Evolutionary conservation across 2,113 vertebrate genomes (phyloP), one percentile per base, ranked within the genome.

Genomic region (Heterotis niloticus): DNA sequence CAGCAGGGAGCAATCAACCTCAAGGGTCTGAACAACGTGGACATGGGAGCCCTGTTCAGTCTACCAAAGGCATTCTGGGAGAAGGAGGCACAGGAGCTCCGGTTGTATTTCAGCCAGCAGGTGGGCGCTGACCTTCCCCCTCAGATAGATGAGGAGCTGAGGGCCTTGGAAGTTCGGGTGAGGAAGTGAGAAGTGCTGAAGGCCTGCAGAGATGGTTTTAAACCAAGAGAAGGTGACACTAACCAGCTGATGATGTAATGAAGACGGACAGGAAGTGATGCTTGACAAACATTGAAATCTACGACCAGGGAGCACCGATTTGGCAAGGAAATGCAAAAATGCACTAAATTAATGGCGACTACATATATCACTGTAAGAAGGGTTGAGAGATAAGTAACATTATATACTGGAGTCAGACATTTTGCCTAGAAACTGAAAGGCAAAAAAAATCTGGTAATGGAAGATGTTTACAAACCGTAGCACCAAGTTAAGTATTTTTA

Each of bases 21-120:
- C 75, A 77, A 83, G 0, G 92, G 90, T 23, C 83, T 94, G 9
- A 80, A 78, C 72, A 81, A 77, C 9, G 75, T 92, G 64, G 86
- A 91, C 68, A 89, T 89, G 65, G 76, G 83, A 4, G 89, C 90
- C 75, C 88, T 94, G 0, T 93, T 94, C 82, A 88, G 89, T 0
- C 76, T 93, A 56, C 92, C 92, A 56, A 92, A 90, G 82, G 85
- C 88, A 62, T 94, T 94, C 86, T 94, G 93, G 93, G 88, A 93
- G 84, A 86, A 91, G 67, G 93, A 94, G 81, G 88, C 88, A n/a
- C 88, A 86, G 70, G 94, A 96, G 81, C 81, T 97, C 77, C 90
- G 91, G 76, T 89, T 86, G n/a, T 97, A 96, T 86, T 92, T 97
- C 83, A 91, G 83, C 10, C 93, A 95, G 86, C 95, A 97, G 72